Conservation (phyloP, 2,113 vertebrate genomes). For the Orycteropus afer region DNA sequence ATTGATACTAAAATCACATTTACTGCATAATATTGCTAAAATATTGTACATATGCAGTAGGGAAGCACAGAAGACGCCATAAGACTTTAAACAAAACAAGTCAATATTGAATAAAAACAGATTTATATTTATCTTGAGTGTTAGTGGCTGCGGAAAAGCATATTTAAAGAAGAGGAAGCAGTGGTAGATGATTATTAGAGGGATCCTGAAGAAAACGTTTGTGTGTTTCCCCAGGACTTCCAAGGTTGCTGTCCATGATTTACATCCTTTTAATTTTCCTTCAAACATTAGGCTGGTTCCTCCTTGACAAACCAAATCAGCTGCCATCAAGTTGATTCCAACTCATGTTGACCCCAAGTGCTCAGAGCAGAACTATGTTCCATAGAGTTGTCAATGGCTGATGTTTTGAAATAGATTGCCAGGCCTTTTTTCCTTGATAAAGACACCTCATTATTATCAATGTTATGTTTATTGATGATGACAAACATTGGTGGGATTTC, state of each 20-base stretch:
- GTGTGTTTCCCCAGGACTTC: neutral
- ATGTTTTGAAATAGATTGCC: neutral
- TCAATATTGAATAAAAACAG: neutral
- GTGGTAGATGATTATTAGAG: neutral
- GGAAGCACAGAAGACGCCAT: neutral
- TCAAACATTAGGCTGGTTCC: too few species aligned
- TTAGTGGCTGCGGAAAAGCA: neutral
- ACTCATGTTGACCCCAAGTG: neutral
- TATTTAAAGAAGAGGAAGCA: constrained; percentile 21
- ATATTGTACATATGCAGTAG: neutral
- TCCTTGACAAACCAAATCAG: neutral
- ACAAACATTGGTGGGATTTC: neutral
- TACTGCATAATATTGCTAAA: neutral
- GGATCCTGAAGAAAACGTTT: neutral
- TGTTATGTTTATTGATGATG: neutral
- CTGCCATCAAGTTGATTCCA: neutral
- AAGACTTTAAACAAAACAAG: constrained; percentile 31
- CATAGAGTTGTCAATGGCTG: neutral
- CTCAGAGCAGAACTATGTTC: neutral
- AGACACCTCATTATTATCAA: neutral
- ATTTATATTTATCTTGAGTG: constrained; percentile 33
- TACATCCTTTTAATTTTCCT: neutral
- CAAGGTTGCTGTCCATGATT: neutral
- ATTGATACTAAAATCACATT: neutral
- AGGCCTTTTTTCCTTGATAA: neutral